phyloP scores from a whole-genome alignment of 2,888 invertebrate genomes.

The Caenorhabditis afra region DNA sequence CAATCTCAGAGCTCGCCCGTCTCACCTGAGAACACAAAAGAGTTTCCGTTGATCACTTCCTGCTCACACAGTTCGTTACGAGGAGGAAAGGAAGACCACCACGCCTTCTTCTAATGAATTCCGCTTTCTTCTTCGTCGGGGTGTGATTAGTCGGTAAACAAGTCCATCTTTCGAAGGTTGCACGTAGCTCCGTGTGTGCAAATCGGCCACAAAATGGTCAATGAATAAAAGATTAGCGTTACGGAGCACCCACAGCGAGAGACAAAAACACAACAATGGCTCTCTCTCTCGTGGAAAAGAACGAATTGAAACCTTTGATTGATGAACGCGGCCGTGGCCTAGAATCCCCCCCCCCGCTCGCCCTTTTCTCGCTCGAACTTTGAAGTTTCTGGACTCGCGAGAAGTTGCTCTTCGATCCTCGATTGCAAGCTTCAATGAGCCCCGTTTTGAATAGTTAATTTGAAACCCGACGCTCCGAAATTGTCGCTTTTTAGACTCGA shows the following conservation, averaged over 20 bases:
- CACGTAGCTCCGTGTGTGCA: constrained; percentile 37
- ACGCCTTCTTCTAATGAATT: constrained; percentile 29
- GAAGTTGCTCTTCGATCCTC: constrained; percentile 30
- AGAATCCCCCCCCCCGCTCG: too few species aligned
- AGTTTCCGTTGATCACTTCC: too few species aligned
- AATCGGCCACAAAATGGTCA: constrained; percentile 32
- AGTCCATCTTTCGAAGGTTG: constrained; percentile 32
- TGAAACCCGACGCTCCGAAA: neutral
- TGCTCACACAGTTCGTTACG: too few species aligned
- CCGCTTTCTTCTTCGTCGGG: constrained; percentile 10
- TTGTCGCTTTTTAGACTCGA: constrained; percentile 1
- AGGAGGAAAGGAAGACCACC: too few species aligned
- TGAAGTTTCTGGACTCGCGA: constrained; percentile 13
- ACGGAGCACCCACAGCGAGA: constrained; percentile 5
- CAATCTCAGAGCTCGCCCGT: too few species aligned
- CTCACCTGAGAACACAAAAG: too few species aligned
- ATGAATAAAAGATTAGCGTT: constrained; percentile 53
- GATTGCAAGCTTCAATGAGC: constrained; percentile 38
- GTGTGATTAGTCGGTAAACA: constrained; percentile 42
- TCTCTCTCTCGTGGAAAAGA: neutral
- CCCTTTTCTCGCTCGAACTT: neutral
- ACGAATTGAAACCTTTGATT: constrained; percentile 1
- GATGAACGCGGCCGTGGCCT: neutral
- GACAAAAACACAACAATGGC: constrained; percentile 4
- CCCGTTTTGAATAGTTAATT: constrained; percentile 24